These are phyloP conservation scores for Gadus macrocephalus DNA, from an alignment of 2,113 vertebrate species.

Conservation along the genomic window DNA sequence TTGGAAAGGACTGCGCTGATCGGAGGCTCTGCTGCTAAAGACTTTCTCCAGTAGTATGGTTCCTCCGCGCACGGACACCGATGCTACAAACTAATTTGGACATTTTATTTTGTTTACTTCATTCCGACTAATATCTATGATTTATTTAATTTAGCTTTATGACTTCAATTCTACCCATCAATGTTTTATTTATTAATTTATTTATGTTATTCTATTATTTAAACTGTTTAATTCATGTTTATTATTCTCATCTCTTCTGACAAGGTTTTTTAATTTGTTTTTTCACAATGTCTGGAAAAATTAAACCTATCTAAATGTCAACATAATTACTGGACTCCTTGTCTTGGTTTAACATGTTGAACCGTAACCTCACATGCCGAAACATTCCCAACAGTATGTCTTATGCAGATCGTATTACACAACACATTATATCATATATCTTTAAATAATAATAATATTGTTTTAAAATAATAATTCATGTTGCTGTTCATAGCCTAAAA, in stretches of 20 bases:
- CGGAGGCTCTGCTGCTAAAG: neutral
- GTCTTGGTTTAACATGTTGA: neutral
- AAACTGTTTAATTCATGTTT: neutral
- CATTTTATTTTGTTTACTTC: conserved; percentile 48
- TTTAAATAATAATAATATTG: too few species aligned
- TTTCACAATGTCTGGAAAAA: neutral
- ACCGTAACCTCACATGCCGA: neutral
- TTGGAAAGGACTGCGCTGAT: conserved; percentile 80
- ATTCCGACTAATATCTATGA: conserved; percentile 18
- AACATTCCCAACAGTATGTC: too few species aligned
- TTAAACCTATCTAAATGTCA: neutral
- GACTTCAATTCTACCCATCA: conserved; percentile 18
- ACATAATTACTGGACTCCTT: neutral
- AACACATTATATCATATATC: too few species aligned
- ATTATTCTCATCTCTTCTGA: neutral
- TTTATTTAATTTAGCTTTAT: conserved; percentile 27
- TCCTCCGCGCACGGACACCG: too few species aligned
- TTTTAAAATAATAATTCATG: too few species aligned
- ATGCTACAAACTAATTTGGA: too few species aligned
- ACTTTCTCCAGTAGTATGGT: neutral
- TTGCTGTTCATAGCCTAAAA: too few species aligned
- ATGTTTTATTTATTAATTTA: neutral
- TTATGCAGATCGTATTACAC: too few species aligned
- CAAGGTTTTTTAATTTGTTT: neutral
- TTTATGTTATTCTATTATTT: neutral